Conservation (phyloP, 2,797 vertebrate genomes). For the Dendrocincla tyrannina region DNA sequence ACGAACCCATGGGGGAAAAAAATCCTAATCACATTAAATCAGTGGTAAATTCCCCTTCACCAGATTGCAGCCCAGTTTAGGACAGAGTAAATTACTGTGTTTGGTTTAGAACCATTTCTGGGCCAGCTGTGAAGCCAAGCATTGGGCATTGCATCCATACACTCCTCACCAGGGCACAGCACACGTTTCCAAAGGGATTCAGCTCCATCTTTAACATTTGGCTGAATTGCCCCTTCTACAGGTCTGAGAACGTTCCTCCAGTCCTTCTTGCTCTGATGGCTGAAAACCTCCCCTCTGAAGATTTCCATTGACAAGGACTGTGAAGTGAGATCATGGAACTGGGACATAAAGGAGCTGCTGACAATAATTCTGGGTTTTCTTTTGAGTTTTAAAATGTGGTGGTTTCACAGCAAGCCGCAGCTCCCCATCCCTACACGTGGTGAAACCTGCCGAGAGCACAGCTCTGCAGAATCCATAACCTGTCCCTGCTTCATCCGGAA, state of each 20-base stretch:
- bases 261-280: background rate
- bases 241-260: background rate
- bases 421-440: background rate
- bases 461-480: background rate
- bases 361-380: background rate
- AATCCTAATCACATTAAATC: conserved; percentile 38
- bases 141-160: rapidly evolving
- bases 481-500: background rate
- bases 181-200: background rate
- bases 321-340: rapidly evolving
- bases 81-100: background rate
- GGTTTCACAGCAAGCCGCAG: background rate
- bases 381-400: background rate
- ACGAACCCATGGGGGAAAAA: background rate
- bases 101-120: background rate
- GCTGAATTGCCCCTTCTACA: background rate
- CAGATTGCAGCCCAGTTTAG: background rate
- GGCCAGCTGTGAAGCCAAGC: background rate
- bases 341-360: background rate
- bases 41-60: conserved; percentile 23
- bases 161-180: background rate
- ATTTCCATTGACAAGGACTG: background rate
- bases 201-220: background rate
- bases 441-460: background rate
- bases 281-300: background rate